Percentiles rank a stretch among this genome's conserved stretches.
Evolutionary conservation across 2,888 invertebrate species (phyloP).

Genomic region (Agrochola litura): DNA sequence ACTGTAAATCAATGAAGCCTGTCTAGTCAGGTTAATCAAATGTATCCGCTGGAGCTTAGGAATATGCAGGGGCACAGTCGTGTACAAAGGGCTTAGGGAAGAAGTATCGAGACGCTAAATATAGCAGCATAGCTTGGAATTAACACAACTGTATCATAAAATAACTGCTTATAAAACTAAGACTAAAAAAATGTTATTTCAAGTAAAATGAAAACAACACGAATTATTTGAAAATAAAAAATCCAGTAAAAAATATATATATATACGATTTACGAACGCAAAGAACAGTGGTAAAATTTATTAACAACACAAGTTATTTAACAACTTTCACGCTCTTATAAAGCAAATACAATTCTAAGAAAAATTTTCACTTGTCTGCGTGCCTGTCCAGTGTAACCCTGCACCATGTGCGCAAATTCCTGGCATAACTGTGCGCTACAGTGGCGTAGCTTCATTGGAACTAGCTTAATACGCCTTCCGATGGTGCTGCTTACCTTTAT

Average conservation of each 20-base stretch:
- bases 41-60: constrained; percentile 86
- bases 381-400: constrained; percentile 65
- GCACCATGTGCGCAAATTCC: constrained; percentile 81
- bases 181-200: not conserved
- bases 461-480: constrained; percentile 60
- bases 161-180: too few relatives aligned
- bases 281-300: not conserved
- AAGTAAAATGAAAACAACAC: not conserved
- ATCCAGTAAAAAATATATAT: too few relatives aligned
- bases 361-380: constrained; percentile 55
- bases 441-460: constrained; percentile 51
- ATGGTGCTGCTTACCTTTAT: not conserved
- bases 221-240: too few relatives aligned
- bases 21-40: constrained; percentile 91
- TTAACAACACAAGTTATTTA: too few relatives aligned
- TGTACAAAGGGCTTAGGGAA: constrained; percentile 40
- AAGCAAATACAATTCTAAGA: not conserved
- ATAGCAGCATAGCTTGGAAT: not conserved
- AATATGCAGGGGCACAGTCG: constrained; percentile 79
- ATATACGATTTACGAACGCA: not conserved
- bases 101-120: not conserved
- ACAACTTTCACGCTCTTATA: not conserved
- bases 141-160: not conserved
- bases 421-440: constrained; percentile 74
- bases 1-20: constrained; percentile 89